Percentiles rank a stretch among this genome's conserved stretches.
Conservation (phyloP, 2,113 vertebrate genomes). For the Guaruba guarouba region DNA sequence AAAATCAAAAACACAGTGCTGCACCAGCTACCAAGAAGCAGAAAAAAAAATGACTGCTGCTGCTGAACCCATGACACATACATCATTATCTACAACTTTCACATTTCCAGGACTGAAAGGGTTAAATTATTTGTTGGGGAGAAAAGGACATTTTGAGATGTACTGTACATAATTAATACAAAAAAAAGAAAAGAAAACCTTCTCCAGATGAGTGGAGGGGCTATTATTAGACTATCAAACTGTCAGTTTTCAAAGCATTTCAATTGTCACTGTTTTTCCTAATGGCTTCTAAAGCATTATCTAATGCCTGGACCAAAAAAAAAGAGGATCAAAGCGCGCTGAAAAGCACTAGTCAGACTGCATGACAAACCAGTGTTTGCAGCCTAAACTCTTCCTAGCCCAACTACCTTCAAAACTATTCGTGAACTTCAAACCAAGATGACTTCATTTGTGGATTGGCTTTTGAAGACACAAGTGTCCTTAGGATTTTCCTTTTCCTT, state of each 20-base stretch:
- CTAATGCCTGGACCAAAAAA: constrained; percentile 69
- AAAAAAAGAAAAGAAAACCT: constrained; percentile 32
- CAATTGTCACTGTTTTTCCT: constrained; percentile 54
- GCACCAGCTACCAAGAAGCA: too few relatives aligned
- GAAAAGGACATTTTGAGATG: constrained; percentile 13
- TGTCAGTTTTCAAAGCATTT: constrained; percentile 68
- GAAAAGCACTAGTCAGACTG: constrained; percentile 50
- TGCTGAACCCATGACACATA: too few relatives aligned
- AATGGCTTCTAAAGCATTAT: constrained; percentile 67
- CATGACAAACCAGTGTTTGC: constrained; percentile 21
- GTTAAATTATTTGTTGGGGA: constrained; percentile 43
- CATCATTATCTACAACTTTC: background rate
- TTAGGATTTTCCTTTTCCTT: background rate
- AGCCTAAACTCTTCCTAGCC: constrained; percentile 43
- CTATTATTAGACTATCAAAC: constrained; percentile 72
- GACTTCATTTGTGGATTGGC: background rate
- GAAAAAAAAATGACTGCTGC: too few relatives aligned
- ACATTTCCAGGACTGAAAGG: background rate
- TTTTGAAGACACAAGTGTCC: background rate
- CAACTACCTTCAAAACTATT: constrained; percentile 28
- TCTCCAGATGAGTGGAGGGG: constrained; percentile 49
- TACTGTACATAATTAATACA: constrained; percentile 53
- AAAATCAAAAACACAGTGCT: too few relatives aligned
- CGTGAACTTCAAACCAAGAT: constrained; percentile 11
- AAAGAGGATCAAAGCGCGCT: constrained; percentile 54